Evolutionary conservation across 2,797 vertebrate species (phyloP).

Genomic region (Hippopotamyrus pictus): DNA sequence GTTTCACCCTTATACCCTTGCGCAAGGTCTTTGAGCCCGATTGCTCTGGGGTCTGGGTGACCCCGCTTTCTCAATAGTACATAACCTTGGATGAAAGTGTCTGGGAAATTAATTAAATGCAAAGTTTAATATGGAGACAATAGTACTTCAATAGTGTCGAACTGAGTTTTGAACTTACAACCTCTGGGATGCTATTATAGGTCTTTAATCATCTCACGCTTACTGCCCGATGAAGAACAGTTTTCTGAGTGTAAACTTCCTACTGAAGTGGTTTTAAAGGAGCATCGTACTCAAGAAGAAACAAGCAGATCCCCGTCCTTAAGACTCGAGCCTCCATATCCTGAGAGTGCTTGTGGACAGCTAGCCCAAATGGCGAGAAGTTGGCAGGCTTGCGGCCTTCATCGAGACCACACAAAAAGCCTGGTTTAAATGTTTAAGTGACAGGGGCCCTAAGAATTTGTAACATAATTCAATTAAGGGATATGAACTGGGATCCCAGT

Average conservation of each 20-base stretch:
- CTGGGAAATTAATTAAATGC: not conserved
- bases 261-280: not conserved
- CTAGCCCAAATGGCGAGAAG: not conserved
- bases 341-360: not conserved
- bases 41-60: not conserved
- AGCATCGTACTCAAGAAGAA: not conserved
- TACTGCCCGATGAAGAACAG: not conserved
- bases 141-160: not conserved
- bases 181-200: not conserved
- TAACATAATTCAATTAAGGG: not conserved
- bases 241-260: not conserved
- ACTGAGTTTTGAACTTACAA: not conserved
- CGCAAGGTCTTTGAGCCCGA: not conserved
- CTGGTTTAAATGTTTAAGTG: slow-evolving; percentile 28
- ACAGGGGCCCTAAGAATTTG: not conserved
- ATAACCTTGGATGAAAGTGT: not conserved
- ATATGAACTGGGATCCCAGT: not conserved
- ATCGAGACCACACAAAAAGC: not conserved
- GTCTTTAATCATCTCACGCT: not conserved
- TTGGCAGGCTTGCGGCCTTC: not conserved
- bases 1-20: not conserved
- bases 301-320: not conserved
- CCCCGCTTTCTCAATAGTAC: not conserved
- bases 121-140: not conserved
- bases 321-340: not conserved